Percentiles rank a stretch among this genome's conserved stretches.
Evolutionary conservation across 2,797 vertebrate genomes (phyloP).

Genomic region (Brachyrhaphis roseni): DNA sequence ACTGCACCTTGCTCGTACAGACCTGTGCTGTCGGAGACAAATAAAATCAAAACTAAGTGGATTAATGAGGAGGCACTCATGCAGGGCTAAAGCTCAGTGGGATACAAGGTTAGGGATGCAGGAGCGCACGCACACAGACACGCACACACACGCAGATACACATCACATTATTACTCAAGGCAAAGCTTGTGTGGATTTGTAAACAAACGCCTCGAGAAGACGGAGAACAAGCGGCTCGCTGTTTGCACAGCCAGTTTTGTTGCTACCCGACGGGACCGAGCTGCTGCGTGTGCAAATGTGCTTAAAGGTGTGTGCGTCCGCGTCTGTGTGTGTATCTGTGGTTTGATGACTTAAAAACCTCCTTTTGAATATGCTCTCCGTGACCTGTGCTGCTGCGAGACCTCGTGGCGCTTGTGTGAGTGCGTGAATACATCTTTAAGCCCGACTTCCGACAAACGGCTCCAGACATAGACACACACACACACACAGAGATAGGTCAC

Average conservation of each 20-base stretch:
- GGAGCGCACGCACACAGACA: neutral
- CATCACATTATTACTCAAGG: constrained; percentile 54
- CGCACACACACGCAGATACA: constrained; percentile 8
- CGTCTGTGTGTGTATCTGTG: neutral
- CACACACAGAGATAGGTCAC: constrained; percentile 55
- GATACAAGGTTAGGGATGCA: constrained; percentile 11
- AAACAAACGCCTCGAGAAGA: constrained; percentile 70
- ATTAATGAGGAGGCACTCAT: constrained; percentile 14
- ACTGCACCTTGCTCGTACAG: constrained; percentile 5
- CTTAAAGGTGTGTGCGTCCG: constrained; percentile 27
- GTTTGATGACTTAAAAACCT: constrained; percentile 23
- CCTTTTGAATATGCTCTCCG: constrained; percentile 38
- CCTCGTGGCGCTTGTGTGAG: constrained; percentile 20
- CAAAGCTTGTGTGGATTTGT: constrained; percentile 61
- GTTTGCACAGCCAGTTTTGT: constrained; percentile 71
- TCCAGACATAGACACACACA: constrained; percentile 43
- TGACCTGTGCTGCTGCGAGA: constrained; percentile 51
- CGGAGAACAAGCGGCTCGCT: constrained; percentile 63
- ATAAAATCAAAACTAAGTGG: constrained; percentile 16
- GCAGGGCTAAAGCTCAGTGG: constrained; percentile 9
- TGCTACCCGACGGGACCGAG: constrained; percentile 60
- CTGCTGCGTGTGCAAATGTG: constrained; percentile 61
- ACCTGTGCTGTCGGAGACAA: constrained; percentile 4
- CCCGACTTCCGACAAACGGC: constrained; percentile 59
- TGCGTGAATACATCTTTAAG: constrained; percentile 15